Percentiles rank a stretch among this genome's conserved stretches.
These are phyloP conservation scores for Ptychobarbus kaznakovi DNA, from an alignment of 2,797 vertebrate species.

Conservation along the genomic window DNA sequence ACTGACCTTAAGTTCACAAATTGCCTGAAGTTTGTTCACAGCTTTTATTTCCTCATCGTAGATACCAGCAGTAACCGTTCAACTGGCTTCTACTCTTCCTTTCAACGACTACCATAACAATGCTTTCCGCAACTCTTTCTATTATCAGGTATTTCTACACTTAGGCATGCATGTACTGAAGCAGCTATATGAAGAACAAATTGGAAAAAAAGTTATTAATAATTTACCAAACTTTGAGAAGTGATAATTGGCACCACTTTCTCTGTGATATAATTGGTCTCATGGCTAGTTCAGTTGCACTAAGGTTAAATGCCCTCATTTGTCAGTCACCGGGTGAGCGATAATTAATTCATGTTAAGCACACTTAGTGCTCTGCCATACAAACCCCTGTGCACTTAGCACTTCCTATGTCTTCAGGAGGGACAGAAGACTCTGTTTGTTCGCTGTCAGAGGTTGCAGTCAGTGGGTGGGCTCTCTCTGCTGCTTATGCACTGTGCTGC, in stretches of 20 bases:
- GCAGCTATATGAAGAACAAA: neutral
- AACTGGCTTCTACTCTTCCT: slow-evolving; percentile 83
- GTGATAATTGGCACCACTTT: slow-evolving; percentile 26
- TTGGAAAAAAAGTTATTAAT: neutral
- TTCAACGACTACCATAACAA: slow-evolving; percentile 75
- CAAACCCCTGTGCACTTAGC: slow-evolving; percentile 25
- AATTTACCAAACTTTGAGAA: slow-evolving; percentile 28
- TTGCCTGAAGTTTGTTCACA: slow-evolving; percentile 14
- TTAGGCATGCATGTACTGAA: slow-evolving; percentile 4
- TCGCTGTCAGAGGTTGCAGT: slow-evolving; percentile 79
- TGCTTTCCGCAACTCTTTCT: slow-evolving; percentile 86
- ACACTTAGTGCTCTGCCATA: slow-evolving; percentile 13
- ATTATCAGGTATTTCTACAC: slow-evolving; percentile 82
- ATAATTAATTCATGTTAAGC: slow-evolving; percentile 33
- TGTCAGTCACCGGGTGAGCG: slow-evolving; percentile 21
- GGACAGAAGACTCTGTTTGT: slow-evolving; percentile 80
- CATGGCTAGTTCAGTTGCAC: neutral
- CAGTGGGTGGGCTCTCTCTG: slow-evolving; percentile 83
- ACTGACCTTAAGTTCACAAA: neutral
- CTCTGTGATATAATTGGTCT: slow-evolving; percentile 33
- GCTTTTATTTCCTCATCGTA: slow-evolving; percentile 64
- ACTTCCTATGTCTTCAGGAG: slow-evolving; percentile 70
- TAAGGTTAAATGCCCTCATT: neutral
- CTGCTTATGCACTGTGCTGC: slow-evolving; percentile 85
- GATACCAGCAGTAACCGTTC: slow-evolving; percentile 81